Evolutionary conservation across 2,113 vertebrate genomes (phyloP), one percentile per base, ranked within the genome.

Genomic region (Dolichotis patagonum): DNA sequence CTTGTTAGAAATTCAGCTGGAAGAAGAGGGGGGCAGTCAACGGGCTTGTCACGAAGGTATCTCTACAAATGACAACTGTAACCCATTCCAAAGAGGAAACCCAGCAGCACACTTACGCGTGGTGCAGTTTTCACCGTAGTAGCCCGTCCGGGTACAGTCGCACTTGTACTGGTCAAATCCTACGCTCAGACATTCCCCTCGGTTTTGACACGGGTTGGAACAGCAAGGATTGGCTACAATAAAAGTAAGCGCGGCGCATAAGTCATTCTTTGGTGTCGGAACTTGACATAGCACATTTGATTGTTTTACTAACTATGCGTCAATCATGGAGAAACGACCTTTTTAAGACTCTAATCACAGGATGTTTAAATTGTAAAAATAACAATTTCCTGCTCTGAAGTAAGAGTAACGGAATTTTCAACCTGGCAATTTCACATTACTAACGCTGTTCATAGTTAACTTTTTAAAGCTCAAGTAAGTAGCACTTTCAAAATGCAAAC

Each of bases 121-220:
- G 0, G 99, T 98, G 95, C 99, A 99, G 98, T 99, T 99, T 91
- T 99, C 98, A 1, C 99, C 99, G 1, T 99, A 98, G 96, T 88
- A 99, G 1, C 99, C 99, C 0, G 99, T 99, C 7, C 99, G 98
- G 0, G 99, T 99, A 85, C 99, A 99, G 90, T 99, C 99, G 41
- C 99, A 99, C 87, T 99, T 99, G 24, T 99, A 99, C 1, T 7
- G 93, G 30, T 99, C 99, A 1, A 98, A 60, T 13, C 99, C 99
- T 0, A 96, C 7, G 0, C 98, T 98, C 96, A 99, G 98, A 94
- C 99, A 99, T 0, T 99, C 98, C 0, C 99, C 99, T 95, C 98
- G 98, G 98, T 99, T 99, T 98, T 99, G 99, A 85, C 99, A 99
- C 5, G 99, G 99, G 69, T 99, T 98, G 19, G 99, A 99, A 98